Evolutionary conservation across 1,140 invertebrate genomes (phyloP), one percentile per base, ranked within the genome.

Genomic region (Diorhabda sublineata): DNA sequence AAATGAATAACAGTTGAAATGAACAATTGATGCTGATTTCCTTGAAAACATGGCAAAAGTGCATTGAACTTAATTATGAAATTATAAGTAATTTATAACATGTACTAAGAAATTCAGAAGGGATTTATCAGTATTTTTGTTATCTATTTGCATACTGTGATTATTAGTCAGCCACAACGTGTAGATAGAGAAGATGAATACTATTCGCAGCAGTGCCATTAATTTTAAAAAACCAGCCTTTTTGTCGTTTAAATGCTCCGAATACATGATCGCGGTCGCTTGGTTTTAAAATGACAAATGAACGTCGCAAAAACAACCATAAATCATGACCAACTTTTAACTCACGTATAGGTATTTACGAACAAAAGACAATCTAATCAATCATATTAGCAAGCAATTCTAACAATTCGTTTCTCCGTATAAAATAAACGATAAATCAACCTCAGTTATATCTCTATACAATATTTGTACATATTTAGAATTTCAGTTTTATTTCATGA

Each of bases 401-500:
- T 69, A 71, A 71, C 72, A 71, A 68, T 73, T 70, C 71, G 67
- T 73, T 73, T 73, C 72, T 69, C 67, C 68, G 45, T 69, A 71
- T 73, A 69, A 67, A 52, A 41, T 61, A 61, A 11, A 47, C 66
- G 64, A 70, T 71, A 71, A 71, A 70, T 69, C 72, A 69, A 73
- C 59, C 57, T 57, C 58, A 66, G 47, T n/a, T 52, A 45, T n/a
- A 11, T 26, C 44, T 45, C 47, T 6, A 64, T 26, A 52, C 5
- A 45, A 52, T 26, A 64, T n/a, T 11, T 64, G 60, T 44, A 42
- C 43, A 42, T 42, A 9, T 58, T 26, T 58, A 58, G 9, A 26
- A 26, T 26, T 26, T 26, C 26, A 26, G 26, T 26, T 26, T 26
- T 26, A 26, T 26, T 26, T 26, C 26, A 26, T 26, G 26, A 26